A percentile compares a stretch with the other conserved stretches of the same genome.
These are phyloP conservation scores for Ptychodera flava DNA, from an alignment of 35 echinoderm and acorn worm genomes.

Conservation along the genomic window DNA sequence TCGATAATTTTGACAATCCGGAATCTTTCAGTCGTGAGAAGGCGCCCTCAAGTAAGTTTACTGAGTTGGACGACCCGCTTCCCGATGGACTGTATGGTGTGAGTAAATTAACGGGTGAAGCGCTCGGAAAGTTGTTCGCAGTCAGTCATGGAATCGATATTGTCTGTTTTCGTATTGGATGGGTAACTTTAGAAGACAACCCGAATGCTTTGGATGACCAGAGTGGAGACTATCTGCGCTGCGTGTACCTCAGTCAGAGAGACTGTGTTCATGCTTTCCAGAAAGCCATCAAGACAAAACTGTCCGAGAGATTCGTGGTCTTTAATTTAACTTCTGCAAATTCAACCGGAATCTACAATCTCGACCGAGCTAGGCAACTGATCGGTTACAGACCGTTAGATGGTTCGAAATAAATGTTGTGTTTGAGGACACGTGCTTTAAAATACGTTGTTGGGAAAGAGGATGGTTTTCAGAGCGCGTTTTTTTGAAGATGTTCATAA, in stretches of 20 bases:
- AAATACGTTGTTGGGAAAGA: too few species aligned
- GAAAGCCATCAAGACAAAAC: background rate
- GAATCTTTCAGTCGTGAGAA: background rate
- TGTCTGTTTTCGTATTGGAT: background rate
- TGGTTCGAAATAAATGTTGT: background rate
- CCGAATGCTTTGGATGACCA: background rate
- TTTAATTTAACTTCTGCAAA: background rate
- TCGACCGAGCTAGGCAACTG: background rate
- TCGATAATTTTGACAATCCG: background rate
- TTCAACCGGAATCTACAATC: background rate
- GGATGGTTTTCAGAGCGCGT: too few species aligned
- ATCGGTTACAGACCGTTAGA: background rate
- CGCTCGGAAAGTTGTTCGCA: background rate
- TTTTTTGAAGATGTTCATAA: too few species aligned
- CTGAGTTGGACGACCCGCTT: background rate
- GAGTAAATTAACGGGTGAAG: background rate
- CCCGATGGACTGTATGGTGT: background rate
- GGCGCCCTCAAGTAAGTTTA: background rate
- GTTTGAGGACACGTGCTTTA: too few species aligned
- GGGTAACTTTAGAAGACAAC: background rate
- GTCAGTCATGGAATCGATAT: background rate
- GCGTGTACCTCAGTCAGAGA: background rate
- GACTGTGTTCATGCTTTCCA: background rate
- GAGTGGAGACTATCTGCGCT: background rate
- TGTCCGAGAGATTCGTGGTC: background rate